Evolutionary conservation across 2,888 invertebrate genomes (phyloP).

Genomic region (Epiperipatus broadwayi): DNA sequence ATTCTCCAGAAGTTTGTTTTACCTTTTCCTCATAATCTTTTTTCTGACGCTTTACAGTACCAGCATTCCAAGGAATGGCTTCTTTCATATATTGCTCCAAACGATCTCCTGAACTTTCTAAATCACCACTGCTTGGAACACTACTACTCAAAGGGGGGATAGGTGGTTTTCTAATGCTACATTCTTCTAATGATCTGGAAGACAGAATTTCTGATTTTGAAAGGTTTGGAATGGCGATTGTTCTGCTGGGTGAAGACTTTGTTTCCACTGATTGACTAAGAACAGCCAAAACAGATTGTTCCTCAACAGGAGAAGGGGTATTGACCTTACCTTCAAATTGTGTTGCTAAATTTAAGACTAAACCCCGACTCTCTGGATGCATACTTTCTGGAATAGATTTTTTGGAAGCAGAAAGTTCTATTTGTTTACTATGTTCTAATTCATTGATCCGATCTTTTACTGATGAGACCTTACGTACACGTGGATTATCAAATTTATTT

Average conservation of each 20-base stretch:
- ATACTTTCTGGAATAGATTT: constrained; percentile 13
- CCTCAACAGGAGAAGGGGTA: constrained; percentile 22
- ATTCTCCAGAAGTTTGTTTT: too few relatives aligned
- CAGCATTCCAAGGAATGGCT: constrained; percentile 44
- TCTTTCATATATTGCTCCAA: constrained; percentile 40
- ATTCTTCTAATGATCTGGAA: background rate
- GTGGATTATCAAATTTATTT: too few relatives aligned
- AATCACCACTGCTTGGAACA: constrained; percentile 49
- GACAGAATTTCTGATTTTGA: background rate
- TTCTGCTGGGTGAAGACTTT: background rate
- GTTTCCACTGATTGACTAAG: background rate
- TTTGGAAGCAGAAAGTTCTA: constrained; percentile 7
- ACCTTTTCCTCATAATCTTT: constrained; percentile 47
- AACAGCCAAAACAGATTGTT: constrained; percentile 21
- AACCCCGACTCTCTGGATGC: constrained; percentile 24
- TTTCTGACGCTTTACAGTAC: constrained; percentile 40
- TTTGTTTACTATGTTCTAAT: constrained; percentile 40
- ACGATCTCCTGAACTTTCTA: too few relatives aligned
- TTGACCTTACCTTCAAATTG: constrained; percentile 34
- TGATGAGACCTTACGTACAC: constrained; percentile 33
- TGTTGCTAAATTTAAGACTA: constrained; percentile 38
- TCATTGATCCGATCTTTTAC: constrained; percentile 53
- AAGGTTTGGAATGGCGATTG: too few relatives aligned
- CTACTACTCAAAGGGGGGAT: constrained; percentile 33
- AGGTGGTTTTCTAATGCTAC: background rate